A percentile compares a stretch with the other conserved stretches of the same genome.
These are phyloP conservation scores for Belgica antarctica DNA, from an alignment of 2,888 invertebrate genomes.

Conservation along the genomic window DNA sequence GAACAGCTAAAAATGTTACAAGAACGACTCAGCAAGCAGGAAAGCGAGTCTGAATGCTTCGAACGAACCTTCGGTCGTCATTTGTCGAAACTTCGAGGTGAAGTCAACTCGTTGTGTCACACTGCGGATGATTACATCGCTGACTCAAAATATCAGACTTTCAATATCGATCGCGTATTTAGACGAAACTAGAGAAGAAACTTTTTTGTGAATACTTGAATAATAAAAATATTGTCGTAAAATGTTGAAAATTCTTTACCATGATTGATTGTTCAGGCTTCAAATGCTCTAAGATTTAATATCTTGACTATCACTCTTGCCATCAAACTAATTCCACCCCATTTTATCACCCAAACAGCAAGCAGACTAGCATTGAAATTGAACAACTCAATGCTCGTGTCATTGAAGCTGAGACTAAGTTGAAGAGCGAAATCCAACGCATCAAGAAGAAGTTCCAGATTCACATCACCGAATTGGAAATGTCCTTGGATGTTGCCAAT, in stretches of 20 bases:
- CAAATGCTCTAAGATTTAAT: background rate
- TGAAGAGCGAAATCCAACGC: constrained; percentile 93
- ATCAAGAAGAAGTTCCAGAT: constrained; percentile 99
- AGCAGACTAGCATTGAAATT: constrained; percentile 96
- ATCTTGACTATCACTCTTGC: background rate
- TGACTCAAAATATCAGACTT: constrained; percentile 28
- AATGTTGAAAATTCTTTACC: too few species aligned
- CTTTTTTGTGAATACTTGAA: too few species aligned
- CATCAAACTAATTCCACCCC: background rate
- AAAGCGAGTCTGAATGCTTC: constrained; percentile 38
- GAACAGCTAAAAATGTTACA: constrained; percentile 24
- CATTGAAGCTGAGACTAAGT: constrained; percentile 91
- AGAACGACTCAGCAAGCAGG: constrained; percentile 28
- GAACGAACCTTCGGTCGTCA: constrained; percentile 34
- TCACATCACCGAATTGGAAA: constrained; percentile 94
- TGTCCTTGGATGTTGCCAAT: constrained; percentile 96
- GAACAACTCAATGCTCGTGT: constrained; percentile 93
- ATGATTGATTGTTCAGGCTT: background rate
- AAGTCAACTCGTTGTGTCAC: constrained; percentile 8
- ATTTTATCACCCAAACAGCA: constrained; percentile 64
- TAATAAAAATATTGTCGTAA: too few species aligned
- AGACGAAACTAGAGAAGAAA: too few species aligned
- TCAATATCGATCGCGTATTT: constrained; percentile 15
- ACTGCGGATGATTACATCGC: constrained; percentile 48
- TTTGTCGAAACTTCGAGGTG: constrained; percentile 29